A percentile compares a stretch with the other conserved stretches of the same genome.
Evolutionary conservation across 2,888 invertebrate genomes (phyloP).

Genomic region (Meta bourneti): DNA sequence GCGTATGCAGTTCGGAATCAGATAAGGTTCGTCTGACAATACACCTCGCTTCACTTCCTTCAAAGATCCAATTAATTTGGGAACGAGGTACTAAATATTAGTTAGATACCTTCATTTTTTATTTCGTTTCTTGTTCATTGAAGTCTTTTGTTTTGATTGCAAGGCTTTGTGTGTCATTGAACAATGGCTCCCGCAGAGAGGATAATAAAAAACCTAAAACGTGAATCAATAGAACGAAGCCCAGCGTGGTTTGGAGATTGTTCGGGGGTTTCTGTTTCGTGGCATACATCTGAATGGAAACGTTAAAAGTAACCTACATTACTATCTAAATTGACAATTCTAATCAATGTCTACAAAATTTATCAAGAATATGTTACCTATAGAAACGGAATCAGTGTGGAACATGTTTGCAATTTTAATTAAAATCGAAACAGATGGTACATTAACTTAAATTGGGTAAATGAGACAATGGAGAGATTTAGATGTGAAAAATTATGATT

Average conservation of each 20-base stretch:
- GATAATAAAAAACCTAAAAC: conserved; percentile 8
- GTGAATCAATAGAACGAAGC: conserved; percentile 13
- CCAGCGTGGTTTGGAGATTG: conserved; percentile 7
- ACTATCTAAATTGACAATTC: conserved; percentile 3
- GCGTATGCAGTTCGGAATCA: conserved; percentile 21
- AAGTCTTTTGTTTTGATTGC: conserved; percentile 51
- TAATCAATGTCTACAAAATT: neutral
- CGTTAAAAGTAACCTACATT: conserved; percentile 8
- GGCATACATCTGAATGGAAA: conserved; percentile 21
- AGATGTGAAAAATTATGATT: too few relatives aligned
- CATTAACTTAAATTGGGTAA: neutral
- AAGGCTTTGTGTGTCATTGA: conserved; percentile 30
- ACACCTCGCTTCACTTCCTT: conserved; percentile 60
- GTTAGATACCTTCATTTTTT: conserved; percentile 1
- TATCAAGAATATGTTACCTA: neutral
- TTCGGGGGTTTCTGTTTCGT: conserved; percentile 16
- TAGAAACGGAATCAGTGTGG: neutral
- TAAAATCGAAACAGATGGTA: neutral
- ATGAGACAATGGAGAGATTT: neutral
- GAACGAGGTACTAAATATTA: conserved; percentile 58
- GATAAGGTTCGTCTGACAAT: conserved; percentile 59
- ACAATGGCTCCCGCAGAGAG: conserved; percentile 31
- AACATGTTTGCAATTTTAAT: neutral
- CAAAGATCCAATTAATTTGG: conserved; percentile 64
- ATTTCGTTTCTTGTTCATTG: conserved; percentile 18